Percentiles rank a stretch among this genome's conserved stretches.
Conservation (phyloP, 1,140 invertebrate genomes). For the Cardiocondyla obscurior region DNA sequence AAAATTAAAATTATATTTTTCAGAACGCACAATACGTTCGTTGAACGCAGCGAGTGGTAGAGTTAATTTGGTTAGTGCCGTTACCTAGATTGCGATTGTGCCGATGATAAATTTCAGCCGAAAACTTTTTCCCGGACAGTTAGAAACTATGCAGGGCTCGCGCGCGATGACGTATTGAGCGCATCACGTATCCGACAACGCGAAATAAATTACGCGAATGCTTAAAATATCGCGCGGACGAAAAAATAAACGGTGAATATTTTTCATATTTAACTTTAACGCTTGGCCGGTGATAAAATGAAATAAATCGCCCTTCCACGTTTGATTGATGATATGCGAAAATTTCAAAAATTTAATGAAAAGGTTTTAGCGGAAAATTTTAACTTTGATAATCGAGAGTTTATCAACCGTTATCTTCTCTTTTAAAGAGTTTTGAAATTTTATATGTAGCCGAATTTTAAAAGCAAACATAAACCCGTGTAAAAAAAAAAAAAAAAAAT, state of each 20-base stretch:
- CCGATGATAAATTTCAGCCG: neutral
- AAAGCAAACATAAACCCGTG: slow-evolving; percentile 15
- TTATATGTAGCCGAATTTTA: neutral
- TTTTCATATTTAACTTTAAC: slow-evolving; percentile 33
- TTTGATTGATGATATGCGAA: slow-evolving; percentile 22
- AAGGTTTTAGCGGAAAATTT: slow-evolving; percentile 10
- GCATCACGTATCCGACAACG: slow-evolving; percentile 20
- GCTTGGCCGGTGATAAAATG: neutral
- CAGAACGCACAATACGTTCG: neutral
- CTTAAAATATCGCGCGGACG: slow-evolving; percentile 14
- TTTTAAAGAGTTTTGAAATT: no score
- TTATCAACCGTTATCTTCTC: slow-evolving; percentile 1
- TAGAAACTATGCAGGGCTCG: slow-evolving; percentile 13
- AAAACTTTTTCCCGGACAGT: slow-evolving; percentile 10
- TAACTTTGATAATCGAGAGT: slow-evolving; percentile 17
- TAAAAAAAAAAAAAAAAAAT: neutral
- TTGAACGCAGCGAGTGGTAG: neutral
- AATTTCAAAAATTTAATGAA: neutral
- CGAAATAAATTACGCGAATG: slow-evolving; percentile 28
- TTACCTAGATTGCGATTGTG: slow-evolving; percentile 19
- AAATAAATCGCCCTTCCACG: slow-evolving; percentile 11
- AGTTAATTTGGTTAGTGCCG: slow-evolving; percentile 13
- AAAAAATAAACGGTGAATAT: slow-evolving; percentile 24
- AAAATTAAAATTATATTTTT: neutral
- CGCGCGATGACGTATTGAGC: neutral